Conservation (phyloP, 2,113 vertebrate species). For the Xenus cinereus region DNA sequence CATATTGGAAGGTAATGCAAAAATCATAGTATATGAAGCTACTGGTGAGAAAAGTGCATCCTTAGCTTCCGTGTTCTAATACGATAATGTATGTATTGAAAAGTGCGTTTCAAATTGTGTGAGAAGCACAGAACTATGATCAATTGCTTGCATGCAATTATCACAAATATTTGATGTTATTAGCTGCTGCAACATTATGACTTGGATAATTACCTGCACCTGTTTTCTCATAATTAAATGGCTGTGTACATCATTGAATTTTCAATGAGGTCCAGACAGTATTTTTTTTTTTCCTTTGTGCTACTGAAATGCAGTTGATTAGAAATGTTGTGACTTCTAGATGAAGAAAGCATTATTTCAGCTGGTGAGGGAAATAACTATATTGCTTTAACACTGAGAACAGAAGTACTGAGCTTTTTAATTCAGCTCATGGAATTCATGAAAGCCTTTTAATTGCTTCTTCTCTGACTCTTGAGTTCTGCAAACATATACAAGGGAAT, state of each 20-base stretch:
- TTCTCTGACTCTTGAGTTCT: not conserved
- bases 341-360: conserved; percentile 27
- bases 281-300: not conserved
- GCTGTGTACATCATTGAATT: conserved; percentile 33
- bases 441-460: conserved; percentile 32
- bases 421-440: conserved; percentile 20
- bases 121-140: not conserved
- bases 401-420: not conserved
- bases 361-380: not conserved
- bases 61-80: not conserved
- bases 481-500: not conserved
- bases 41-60: not conserved
- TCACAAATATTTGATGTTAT: conserved; percentile 56
- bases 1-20: not conserved
- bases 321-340: conserved; percentile 27
- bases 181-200: conserved; percentile 54
- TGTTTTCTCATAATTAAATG: conserved; percentile 49
- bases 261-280: conserved; percentile 27
- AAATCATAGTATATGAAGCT: not conserved
- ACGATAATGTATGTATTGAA: not conserved
- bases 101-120: not conserved
- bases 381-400: not conserved
- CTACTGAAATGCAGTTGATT: conserved; percentile 35
- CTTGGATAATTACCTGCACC: conserved; percentile 55
- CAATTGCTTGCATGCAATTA: conserved; percentile 32